Evolutionary conservation across 2,888 invertebrate genomes (phyloP), one percentile per base, ranked within the genome.

Genomic region (Meandrusa payeni): DNA sequence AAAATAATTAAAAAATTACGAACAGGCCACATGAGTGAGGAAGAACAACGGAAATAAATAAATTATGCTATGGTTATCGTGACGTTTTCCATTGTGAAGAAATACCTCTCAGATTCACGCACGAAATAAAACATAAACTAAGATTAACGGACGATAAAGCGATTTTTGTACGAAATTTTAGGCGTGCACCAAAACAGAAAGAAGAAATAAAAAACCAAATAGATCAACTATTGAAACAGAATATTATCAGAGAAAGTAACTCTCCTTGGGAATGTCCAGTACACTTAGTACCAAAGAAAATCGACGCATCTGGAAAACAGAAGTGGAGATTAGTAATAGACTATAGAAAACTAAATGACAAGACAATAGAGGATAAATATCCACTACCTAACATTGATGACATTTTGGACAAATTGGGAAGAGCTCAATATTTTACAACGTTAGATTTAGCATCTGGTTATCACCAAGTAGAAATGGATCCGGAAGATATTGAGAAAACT

Each of bases 401-500:
- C 11, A 11, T 27, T 1, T 11, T 27, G 1, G 26, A 11, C 5
- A 27, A 5, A 27, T 5, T 24, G 1, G 24, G 24, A 7, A 1
- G 24, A 24, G 24, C 24, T 3, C 24, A 24, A 9, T 24, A 24
- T 3, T 24, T 24, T 7, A 24, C 24, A 37, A 51, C 47, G 0
- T 5, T 48, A 7, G 51, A 51, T 26, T 33, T 51, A 32, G 41
- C 47, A 2, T 32, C 34, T 5, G 48, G 48, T 3, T 51, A 47
- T n/a, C 47, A 50, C 17, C 50, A 50, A 29, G 27, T 50, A 5
- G 47, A 45, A 44, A 43, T 49, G 37, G 7, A 45, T 9, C 23
- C 36, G 0, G 33, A 54, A 0, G 59, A 63, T 13, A 47, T 57
- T 5, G 51, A 58, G 33, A 66, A 67, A 48, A 66, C 67, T 1